Evolutionary conservation across 2,113 vertebrate species (phyloP), one percentile per base, ranked within the genome.

Genomic region (Falco punctatus): DNA sequence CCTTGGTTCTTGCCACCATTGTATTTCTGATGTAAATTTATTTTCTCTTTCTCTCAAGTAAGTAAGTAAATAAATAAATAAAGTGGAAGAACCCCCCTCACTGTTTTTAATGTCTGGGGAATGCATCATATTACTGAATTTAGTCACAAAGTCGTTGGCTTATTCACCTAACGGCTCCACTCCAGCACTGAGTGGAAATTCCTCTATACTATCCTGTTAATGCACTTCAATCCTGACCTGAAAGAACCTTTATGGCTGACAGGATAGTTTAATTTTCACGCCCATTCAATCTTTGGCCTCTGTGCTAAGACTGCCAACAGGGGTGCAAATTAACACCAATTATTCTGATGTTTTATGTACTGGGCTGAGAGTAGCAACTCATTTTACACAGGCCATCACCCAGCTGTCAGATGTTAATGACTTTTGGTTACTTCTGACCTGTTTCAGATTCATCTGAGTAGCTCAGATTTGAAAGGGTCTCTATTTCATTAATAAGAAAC

Each of bases 301-400:
- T 97, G 82, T 94, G 69, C 89, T 97, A 95, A 95, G 95, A 70
- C 93, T 98, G 97, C 94, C 97, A 98, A 96, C 91, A 96, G 49
- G 86, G 94, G 94, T 97, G 83, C 97, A 97, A 98, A 98, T 98
- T 98, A 98, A 97, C 96, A 97, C 97, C 97, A 97, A 98, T 98
- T 98, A 98, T 91, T 90, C 91, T 92, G 87, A 86, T 88, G 96
- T 97, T 98, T 97, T 97, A 97, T 97, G 90, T 97, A 96, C 75
- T 95, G 81, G 90, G 90, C 67, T 92, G 85, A 97, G 59, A 95
- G 77, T 61, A 92, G 57, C 91, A 95, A 95, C 79, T 95, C 91
- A 89, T 97, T 98, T 97, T 96, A 95, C 90, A 97, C 88, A 97
- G 97, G 92, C 92, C 87, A 91, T 92, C 94, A 95, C 90, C 95